Percentiles rank a stretch among this genome's conserved stretches.
Evolutionary conservation across 2,797 vertebrate genomes (phyloP).

Genomic region (Sebastes vulpes): DNA sequence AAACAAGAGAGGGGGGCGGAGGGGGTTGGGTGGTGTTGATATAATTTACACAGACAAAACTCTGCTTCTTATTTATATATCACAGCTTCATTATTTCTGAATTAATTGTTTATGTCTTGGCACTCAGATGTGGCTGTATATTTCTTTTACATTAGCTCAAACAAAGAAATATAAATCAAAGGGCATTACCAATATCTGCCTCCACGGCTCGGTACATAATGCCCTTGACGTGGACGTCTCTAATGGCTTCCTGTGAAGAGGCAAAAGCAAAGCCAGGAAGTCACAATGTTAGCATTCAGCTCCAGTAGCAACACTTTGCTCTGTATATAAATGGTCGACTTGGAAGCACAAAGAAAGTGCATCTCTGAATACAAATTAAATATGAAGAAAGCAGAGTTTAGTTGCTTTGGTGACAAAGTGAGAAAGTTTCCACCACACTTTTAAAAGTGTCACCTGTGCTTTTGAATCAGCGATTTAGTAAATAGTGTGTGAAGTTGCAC

Average conservation of each 20-base stretch:
- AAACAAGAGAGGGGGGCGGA: conserved; percentile 9
- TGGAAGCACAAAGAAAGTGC: conserved; percentile 49
- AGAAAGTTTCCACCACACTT: conserved; percentile 26
- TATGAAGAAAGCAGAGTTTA: conserved; percentile 49
- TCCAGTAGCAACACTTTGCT: conserved; percentile 52
- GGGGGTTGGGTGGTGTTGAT: background rate
- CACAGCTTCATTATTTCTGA: conserved; percentile 18
- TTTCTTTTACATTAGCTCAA: conserved; percentile 1
- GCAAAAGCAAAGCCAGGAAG: conserved; percentile 52
- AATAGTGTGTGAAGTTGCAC: conserved; percentile 11
- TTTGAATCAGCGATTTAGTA: conserved; percentile 16
- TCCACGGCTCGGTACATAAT: conserved; percentile 97
- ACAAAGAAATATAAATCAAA: conserved; percentile 28
- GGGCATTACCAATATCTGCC: conserved; percentile 93
- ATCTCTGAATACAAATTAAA: conserved; percentile 73
- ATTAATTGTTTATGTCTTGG: conserved; percentile 8
- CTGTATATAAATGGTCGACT: conserved; percentile 57
- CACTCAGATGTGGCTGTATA: background rate
- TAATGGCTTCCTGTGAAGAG: conserved; percentile 91
- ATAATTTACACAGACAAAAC: conserved; percentile 15
- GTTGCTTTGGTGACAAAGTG: conserved; percentile 40
- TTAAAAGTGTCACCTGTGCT: background rate
- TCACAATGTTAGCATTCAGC: conserved; percentile 64
- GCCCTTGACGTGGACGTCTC: conserved; percentile 97
- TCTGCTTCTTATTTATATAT: conserved; percentile 3